Conservation (phyloP, 2,797 vertebrate genomes). For the Dromococcyx pavoninus region DNA sequence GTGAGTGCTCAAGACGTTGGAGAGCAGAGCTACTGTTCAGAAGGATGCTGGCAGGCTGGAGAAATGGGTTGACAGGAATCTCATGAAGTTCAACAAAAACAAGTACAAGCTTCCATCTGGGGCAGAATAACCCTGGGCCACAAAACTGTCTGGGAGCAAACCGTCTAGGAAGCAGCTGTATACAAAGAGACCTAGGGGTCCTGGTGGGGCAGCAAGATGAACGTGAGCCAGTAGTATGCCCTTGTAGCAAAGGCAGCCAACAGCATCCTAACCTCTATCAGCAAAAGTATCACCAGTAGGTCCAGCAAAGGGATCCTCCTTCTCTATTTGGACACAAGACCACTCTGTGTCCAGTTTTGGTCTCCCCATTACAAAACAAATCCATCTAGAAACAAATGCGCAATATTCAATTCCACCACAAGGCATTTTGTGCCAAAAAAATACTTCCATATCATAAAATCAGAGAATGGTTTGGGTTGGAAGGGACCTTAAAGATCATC, state of each 20-base stretch:
- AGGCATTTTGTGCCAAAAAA: neutral
- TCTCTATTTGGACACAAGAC: neutral
- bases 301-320: neutral
- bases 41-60: neutral
- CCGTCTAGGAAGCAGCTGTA: neutral
- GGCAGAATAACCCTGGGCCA: neutral
- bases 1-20: accelerated
- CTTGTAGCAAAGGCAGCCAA: neutral
- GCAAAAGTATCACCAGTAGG: neutral
- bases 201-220: neutral
- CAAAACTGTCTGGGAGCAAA: neutral
- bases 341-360: neutral
- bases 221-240: accelerated
- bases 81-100: neutral
- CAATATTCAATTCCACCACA: neutral
- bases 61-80: neutral
- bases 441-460: neutral
- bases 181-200: neutral
- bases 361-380: neutral
- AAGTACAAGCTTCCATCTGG: neutral
- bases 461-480: no score
- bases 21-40: neutral
- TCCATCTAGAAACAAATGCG: neutral
- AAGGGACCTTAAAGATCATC: no score
- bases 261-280: neutral